These are phyloP conservation scores for Brachionus asplanchnoidis DNA, from an alignment of 1,140 invertebrate genomes.

Conservation along the genomic window DNA sequence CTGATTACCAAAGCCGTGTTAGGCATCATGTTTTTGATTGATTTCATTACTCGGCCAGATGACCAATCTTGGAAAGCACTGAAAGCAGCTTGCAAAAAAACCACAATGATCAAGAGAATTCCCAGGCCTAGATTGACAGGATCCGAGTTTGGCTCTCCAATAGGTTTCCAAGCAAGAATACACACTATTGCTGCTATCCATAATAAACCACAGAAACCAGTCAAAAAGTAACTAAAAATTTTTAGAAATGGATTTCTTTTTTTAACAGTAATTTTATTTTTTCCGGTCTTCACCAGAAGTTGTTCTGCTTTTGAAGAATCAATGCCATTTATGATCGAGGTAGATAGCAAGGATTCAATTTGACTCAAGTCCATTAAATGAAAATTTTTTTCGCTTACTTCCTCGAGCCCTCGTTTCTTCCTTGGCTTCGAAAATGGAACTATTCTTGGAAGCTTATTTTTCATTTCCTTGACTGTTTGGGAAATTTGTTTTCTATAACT, in stretches of 20 bases:
- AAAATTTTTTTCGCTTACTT: neutral
- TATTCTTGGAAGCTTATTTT: slow-evolving; percentile 8
- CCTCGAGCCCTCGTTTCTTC: neutral
- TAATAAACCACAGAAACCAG: slow-evolving; percentile 2
- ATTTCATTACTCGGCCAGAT: slow-evolving; percentile 19
- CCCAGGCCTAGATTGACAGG: neutral
- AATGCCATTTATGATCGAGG: neutral
- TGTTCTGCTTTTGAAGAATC: neutral
- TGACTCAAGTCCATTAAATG: neutral
- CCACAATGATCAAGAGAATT: neutral
- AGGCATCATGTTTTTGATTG: slow-evolving; percentile 30
- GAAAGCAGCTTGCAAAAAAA: slow-evolving; percentile 23
- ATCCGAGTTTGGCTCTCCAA: neutral
- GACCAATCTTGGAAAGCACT: slow-evolving; percentile 34
- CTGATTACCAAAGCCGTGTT: slow-evolving; percentile 72
- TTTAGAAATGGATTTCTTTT: slow-evolving; percentile 1
- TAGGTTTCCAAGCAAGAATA: slow-evolving; percentile 25
- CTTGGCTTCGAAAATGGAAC: neutral
- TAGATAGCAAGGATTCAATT: neutral
- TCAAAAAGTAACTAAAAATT: slow-evolving; percentile 15
- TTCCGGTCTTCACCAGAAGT: neutral
- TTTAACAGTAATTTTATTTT: neutral
- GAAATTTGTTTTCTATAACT: neutral
- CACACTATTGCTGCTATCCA: slow-evolving; percentile 25
- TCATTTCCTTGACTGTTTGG: neutral